Conservation (phyloP, 2,888 invertebrate species). For the Vannuccia rotundouncinata region DNA sequence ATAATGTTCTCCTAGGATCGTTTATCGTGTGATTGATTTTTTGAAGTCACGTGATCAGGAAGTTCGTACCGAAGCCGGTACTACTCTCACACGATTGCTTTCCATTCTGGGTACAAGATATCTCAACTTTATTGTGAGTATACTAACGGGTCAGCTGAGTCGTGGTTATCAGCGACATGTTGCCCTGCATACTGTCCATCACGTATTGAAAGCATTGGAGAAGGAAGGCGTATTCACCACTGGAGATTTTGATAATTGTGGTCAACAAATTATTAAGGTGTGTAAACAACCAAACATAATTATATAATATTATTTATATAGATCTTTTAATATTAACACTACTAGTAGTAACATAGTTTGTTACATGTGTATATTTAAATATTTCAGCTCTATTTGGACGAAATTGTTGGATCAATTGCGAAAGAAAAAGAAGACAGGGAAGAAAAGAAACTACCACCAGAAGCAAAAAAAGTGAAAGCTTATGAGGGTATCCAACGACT, state of each 20-base stretch:
- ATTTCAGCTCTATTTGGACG: background rate
- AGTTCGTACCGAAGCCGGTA: constrained; percentile 74
- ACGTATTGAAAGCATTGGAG: background rate
- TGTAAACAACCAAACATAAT: background rate
- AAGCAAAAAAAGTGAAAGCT: background rate
- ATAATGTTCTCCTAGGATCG: constrained; percentile 45
- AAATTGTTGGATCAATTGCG: background rate
- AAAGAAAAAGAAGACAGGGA: background rate
- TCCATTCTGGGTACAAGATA: constrained; percentile 73
- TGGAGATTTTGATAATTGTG: background rate
- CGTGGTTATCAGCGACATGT: constrained; percentile 70
- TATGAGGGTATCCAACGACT: background rate
- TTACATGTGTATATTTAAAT: too few relatives aligned
- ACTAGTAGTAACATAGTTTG: background rate
- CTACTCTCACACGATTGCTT: constrained; percentile 86
- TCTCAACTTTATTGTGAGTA: constrained; percentile 69
- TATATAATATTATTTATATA: background rate
- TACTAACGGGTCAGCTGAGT: constrained; percentile 71
- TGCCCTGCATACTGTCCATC: background rate
- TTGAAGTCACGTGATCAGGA: constrained; percentile 79
- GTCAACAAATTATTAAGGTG: background rate
- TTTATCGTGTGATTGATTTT: constrained; percentile 74
- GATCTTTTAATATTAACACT: background rate
- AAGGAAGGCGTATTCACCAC: background rate
- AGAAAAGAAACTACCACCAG: background rate